phyloP scores from a whole-genome alignment of 2,113 vertebrate species.

The Tretioscincus oriximinensis region DNA sequence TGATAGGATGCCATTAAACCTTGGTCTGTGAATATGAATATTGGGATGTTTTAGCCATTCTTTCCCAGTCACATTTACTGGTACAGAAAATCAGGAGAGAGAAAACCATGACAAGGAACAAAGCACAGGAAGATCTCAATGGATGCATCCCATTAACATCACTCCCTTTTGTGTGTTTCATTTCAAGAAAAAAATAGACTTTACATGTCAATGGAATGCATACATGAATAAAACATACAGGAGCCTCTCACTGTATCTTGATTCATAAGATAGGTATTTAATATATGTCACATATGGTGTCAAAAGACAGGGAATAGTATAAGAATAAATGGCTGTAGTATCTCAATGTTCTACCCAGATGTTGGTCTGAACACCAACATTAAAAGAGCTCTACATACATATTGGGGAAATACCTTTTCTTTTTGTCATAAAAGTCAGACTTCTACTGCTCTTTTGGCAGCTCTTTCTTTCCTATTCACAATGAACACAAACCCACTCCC shows the following conservation, averaged over 20 bases:
- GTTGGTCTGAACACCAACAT: neutral
- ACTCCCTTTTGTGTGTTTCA: neutral
- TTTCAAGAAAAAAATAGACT: neutral
- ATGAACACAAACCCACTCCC: neutral
- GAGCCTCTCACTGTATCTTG: neutral
- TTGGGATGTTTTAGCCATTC: neutral
- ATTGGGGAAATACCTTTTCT: neutral
- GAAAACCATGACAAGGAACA: neutral
- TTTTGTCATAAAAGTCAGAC: neutral
- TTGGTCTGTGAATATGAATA: neutral
- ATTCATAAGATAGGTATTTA: neutral
- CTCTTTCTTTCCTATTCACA: neutral
- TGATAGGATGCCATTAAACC: neutral
- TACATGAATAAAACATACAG: neutral
- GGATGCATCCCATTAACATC: neutral
- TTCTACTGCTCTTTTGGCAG: neutral
- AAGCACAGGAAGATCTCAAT: neutral
- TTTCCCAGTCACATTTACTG: neutral
- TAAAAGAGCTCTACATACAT: neutral
- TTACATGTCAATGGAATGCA: neutral
- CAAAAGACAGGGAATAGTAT: no score
- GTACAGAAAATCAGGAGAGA: neutral
- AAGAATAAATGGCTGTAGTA: no score
- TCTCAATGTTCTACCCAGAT: neutral
- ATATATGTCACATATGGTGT: neutral